phyloP scores from a whole-genome alignment of 2,888 invertebrate genomes.

The Pheosia gnoma region DNA sequence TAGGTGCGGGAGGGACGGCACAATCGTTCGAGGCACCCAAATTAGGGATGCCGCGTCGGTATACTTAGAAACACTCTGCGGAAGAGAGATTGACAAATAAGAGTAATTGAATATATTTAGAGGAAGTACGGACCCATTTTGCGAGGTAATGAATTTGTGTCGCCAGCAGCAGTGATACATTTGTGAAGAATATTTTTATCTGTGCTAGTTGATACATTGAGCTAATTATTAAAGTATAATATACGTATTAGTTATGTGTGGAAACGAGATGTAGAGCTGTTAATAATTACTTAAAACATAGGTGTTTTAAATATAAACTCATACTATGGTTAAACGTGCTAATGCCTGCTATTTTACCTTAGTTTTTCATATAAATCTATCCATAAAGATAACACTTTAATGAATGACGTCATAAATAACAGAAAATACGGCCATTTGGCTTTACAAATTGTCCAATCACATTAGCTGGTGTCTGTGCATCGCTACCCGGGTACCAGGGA shows the following conservation, averaged over 20 bases:
- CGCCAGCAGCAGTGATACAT: not conserved
- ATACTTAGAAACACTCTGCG: constrained; percentile 35
- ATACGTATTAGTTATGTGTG: not conserved
- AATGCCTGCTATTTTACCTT: no score
- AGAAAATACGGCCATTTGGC: no score
- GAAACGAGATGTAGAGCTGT: no score
- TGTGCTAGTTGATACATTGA: not conserved
- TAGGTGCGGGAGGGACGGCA: constrained; percentile 22
- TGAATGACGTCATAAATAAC: no score
- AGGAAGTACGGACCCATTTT: constrained; percentile 4
- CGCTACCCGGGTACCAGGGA: constrained; percentile 18
- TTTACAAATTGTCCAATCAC: constrained; percentile 11
- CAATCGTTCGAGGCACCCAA: constrained; percentile 23
- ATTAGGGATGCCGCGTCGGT: constrained; percentile 31
- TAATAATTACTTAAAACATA: no score
- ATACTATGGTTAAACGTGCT: no score
- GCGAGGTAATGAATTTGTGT: not conserved
- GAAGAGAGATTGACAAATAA: constrained; percentile 40
- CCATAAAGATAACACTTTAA: no score
- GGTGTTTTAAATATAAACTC: no score
- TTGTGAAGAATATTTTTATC: not conserved
- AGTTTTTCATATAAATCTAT: no score
- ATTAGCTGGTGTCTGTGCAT: not conserved
- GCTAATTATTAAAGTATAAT: not conserved
- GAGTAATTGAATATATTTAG: constrained; percentile 34